Conservation (phyloP, 2,113 vertebrate species). For the Petroica traversi region DNA sequence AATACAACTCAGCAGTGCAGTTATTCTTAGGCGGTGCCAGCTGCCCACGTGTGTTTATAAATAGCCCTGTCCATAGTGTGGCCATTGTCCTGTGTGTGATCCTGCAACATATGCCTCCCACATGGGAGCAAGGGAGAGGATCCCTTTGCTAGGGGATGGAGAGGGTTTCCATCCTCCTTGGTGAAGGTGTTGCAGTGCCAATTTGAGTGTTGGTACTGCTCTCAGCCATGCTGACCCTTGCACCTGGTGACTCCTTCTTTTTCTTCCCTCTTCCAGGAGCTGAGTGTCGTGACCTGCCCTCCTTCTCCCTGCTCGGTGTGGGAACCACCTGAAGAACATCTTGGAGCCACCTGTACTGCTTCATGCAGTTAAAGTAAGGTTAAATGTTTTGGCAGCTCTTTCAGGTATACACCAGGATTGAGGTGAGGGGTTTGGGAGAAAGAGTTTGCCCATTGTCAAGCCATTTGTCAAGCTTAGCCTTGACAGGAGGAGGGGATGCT, state of each 20-base stretch:
- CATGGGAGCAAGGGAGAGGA: background rate
- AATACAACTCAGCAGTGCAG: background rate
- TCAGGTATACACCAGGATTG: background rate
- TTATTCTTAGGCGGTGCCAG: background rate
- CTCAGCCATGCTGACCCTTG: background rate
- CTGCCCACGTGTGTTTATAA: background rate
- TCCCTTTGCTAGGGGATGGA: too few relatives aligned
- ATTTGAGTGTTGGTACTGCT: background rate
- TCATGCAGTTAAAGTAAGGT: conserved; percentile 71
- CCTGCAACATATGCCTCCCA: background rate
- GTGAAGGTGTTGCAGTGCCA: background rate
- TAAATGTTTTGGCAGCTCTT: background rate
- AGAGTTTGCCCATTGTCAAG: background rate
- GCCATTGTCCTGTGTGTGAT: background rate
- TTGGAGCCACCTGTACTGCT: conserved; percentile 54
- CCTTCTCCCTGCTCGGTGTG: background rate
- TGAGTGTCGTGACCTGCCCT: background rate
- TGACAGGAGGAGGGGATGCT: background rate
- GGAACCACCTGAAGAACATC: background rate
- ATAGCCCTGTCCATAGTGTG: background rate
- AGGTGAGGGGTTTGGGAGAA: background rate
- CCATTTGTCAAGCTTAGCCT: background rate
- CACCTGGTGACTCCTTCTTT: background rate
- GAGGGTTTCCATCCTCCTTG: background rate
- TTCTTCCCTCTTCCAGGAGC: conserved; percentile 11